Base-by-base conservation (phyloP, 2,113 vertebrate genomes). In the Hippocampus guttulatus region DNA sequence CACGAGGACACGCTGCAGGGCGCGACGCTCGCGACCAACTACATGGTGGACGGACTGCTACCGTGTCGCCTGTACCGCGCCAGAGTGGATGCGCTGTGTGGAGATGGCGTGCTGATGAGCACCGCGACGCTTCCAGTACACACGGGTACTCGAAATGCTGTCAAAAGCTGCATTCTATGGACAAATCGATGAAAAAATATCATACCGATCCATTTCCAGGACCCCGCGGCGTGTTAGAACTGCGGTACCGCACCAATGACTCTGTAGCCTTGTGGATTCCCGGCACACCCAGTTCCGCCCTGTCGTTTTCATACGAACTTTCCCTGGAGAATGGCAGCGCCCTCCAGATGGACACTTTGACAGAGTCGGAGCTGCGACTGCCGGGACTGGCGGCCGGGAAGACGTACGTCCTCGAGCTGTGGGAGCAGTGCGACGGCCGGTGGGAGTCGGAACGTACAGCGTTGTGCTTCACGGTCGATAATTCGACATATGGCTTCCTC, bases 61-160 rank as follows among this genome's bases (percentile, higher is more conserved):
- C 80, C 87, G 1, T 92, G 91, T 66, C 71, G 38, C 0, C 67
- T 3, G 20, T 84, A 90, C 74, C 70, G 27, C 12, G 78, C 81
- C 65, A 80, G 23, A 18, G 89, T 92, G 80, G 88, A 86, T 67
- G 90, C 89, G 0, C 49, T 91, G 61, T 91, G 91, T 67, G 90
- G 91, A 5, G 82, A 89, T 0, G 12, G 30, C 0, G 61, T 83
- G 4, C 27, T 90, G 61, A 90, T 92, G 88, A 84, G 73, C 27
- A 5, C 43, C 21, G 67, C 7, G 74, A 81, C 64, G 0, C 6
- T 88, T 40, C n/a, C 60, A 4, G 76, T 77, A 1, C 78, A 83
- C 61, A 91, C 91, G 41, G 90, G 91, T 92, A 45, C 12, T 9
- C 2, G 8, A 20, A 33, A 61, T 57, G 1, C 15, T 51, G 16